Evolutionary conservation across 2,797 vertebrate genomes (phyloP), one percentile per base, ranked within the genome.

Genomic region (Enteromius afrohamiltoni): DNA sequence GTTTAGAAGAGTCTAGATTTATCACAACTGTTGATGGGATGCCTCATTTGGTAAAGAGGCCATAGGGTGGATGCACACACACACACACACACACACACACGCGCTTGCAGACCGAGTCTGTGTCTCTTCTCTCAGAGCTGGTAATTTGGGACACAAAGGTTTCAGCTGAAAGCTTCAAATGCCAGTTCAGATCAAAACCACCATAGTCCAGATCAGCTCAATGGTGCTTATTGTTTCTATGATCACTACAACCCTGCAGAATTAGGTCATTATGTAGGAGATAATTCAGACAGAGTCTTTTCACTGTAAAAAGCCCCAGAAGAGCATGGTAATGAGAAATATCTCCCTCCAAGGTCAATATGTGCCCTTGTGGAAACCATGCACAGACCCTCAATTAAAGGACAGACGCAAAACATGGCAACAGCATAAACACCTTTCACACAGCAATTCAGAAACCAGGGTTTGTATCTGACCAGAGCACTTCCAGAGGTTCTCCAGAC

Each of bases 171-270:
- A 88, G 88, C 91, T 89, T 91, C 92, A 91, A 93, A 93, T 93
- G 91, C 90, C 91, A 91, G 87, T 88, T 83, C 86, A 90, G 90
- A 91, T 93, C 91, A 92, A 92, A 90, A 89, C 90, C 93, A 89
- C 85, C 55, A 88, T 16, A 17, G 90, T 90, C 88, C 89, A 86
- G 89, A 89, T 89, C 89, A 87, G 89, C 92, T 94, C 91, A 95
- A 95, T 94, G 91, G 91, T 91, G 85, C 87, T 92, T 92, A 94
- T 95, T 95, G 94, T 95, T 90, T 83, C 87, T 83, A 71, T 85
- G 89, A 92, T 93, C 93, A 93, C 92, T 91, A 91, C 92, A 92
- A 91, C 92, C 91, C 89, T 29, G 83, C 87, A 93, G 90, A 92
- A 92, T 88, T 90, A 83, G 91, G 83, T 86, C 91, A 91, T 90